Conservation (phyloP, 1,140 invertebrate species). For the Drosophila bipectinata region DNA sequence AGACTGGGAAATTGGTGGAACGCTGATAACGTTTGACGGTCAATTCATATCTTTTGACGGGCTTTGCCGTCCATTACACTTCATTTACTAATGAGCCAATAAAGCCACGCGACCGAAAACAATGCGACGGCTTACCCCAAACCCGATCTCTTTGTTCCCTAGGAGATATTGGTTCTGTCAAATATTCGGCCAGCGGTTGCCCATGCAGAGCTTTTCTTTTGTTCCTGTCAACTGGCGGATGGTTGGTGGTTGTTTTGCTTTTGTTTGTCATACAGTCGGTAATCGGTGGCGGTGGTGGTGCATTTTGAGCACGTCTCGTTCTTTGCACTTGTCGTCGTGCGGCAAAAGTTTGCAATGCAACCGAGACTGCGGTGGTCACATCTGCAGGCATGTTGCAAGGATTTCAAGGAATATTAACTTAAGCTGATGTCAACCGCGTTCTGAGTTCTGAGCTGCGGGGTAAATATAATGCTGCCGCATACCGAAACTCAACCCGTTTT, state of each 20-base stretch:
- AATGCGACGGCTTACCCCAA: slow-evolving; percentile 15
- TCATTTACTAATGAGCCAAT: slow-evolving; percentile 78
- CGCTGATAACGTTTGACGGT: slow-evolving; percentile 16
- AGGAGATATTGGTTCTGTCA: slow-evolving; percentile 14
- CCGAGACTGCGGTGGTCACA: slow-evolving; percentile 29
- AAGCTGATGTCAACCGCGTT: slow-evolving; percentile 27
- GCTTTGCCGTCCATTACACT: slow-evolving; percentile 65
- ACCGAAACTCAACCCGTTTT: background rate
- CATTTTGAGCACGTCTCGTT: slow-evolving; percentile 38
- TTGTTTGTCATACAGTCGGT: slow-evolving; percentile 2
- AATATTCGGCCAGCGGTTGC: slow-evolving; percentile 1
- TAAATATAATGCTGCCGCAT: background rate
- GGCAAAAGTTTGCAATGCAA: slow-evolving; percentile 14
- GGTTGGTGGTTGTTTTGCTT: slow-evolving; percentile 12
- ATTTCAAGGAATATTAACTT: slow-evolving; percentile 29
- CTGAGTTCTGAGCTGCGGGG: slow-evolving; percentile 7
- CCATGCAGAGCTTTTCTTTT: slow-evolving; percentile 3
- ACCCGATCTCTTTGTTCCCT: background rate
- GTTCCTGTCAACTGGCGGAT: background rate
- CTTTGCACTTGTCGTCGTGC: slow-evolving; percentile 9
- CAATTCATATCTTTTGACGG: slow-evolving; percentile 60
- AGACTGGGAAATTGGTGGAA: background rate
- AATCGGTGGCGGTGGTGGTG: background rate
- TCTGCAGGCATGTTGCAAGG: slow-evolving; percentile 29
- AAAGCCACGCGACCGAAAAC: slow-evolving; percentile 49